Evolutionary conservation across 2,797 vertebrate species (phyloP), one percentile per base, ranked within the genome.

Genomic region (Microhierax caerulescens): DNA sequence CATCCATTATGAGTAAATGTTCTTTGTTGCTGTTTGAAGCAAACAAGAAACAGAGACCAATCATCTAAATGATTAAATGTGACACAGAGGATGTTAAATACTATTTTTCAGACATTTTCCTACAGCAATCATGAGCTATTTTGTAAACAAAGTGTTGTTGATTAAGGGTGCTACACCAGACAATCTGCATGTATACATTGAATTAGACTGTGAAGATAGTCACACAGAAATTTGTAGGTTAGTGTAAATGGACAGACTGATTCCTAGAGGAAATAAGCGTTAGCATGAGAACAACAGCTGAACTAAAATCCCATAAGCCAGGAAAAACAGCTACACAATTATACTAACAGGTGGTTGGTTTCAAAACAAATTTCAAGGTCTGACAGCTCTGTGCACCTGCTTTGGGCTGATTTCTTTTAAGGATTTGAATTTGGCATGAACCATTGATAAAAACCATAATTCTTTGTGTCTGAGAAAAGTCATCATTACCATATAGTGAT

Each of bases 221-320:
- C 76, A 63, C 82, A 36, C 18, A 92, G 85, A 94, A 94, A 94
- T 92, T 60, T 95, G 96, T 94, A 93, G 90, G 93, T 96, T 96
- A 95, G 96, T 93, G 80, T 83, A 65, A 95, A 63, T 63, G 97
- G 95, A 98, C 97, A 96, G 97, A 63, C 80, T 92, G 95, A 97
- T 97, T 98, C 98, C 97, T 97, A 85, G 97, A 99, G 99, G 99
- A 99, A 99, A 99, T 98, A 98, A 98, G 98, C 61, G 97, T 95
- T 95, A 84, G 97, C 98, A 97, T 98, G 98, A 98, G 98, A 98
- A 98, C 97, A 97, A 96, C 98, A 98, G 98, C 97, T 97, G 98
- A 97, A 97, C 86, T 93, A 96, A 97, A 98, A 98, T 98, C 98
- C 98, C 98, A 98, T 98, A 98, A 98, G 98, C 97, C 98, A 98